Conservation (phyloP, 2,888 invertebrate genomes). For the Branchipolynoe longqiensis region DNA sequence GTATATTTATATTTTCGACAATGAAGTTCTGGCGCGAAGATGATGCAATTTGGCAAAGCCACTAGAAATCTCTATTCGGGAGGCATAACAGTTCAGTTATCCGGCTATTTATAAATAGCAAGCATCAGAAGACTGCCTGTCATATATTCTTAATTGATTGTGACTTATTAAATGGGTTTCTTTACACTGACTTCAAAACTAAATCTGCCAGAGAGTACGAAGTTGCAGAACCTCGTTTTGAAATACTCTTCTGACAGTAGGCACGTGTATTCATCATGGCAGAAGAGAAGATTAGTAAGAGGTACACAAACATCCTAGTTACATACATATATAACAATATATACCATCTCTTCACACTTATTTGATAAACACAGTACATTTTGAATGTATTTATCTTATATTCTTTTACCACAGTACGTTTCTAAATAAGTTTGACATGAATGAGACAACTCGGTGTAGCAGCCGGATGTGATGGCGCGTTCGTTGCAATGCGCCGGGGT, state of each 20-base stretch:
- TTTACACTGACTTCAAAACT: too few relatives aligned
- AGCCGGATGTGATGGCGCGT: too few relatives aligned
- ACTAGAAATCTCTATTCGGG: background rate
- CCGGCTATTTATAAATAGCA: background rate
- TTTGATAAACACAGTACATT: too few relatives aligned
- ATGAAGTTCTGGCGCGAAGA: background rate
- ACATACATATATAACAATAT: background rate
- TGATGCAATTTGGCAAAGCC: background rate
- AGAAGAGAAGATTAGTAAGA: conserved; percentile 45
- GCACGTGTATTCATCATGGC: conserved; percentile 38
- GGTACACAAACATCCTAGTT: background rate
- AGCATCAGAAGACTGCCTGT: background rate
- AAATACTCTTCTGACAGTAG: background rate
- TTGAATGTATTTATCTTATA: too few relatives aligned
- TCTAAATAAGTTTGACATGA: too few relatives aligned
- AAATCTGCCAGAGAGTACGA: too few relatives aligned
- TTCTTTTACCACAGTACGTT: too few relatives aligned
- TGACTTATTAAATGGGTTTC: too few relatives aligned
- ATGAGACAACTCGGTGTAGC: too few relatives aligned
- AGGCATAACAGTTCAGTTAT: background rate
- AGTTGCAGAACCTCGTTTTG: background rate
- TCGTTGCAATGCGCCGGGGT: too few relatives aligned
- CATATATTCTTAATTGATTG: background rate
- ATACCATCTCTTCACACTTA: too few relatives aligned
- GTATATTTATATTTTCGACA: background rate